Evolutionary conservation across 2,888 invertebrate species (phyloP), one percentile per base, ranked within the genome.

Genomic region (Tanypteryx hageni): DNA sequence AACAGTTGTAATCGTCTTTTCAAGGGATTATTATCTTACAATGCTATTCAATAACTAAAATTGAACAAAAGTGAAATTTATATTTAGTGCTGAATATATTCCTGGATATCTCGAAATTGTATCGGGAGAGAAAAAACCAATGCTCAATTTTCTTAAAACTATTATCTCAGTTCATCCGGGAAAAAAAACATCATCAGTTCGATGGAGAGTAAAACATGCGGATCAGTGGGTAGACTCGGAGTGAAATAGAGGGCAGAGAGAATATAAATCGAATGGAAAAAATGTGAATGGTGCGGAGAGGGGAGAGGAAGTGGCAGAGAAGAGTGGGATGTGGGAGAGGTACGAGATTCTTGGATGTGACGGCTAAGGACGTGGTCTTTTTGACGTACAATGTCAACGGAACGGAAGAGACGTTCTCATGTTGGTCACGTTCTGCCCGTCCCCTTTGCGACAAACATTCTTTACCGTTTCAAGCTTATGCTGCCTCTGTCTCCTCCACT

Each of bases 371-470:
- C 16, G 1, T 86, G 61, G 86, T 31, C 61, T 61, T 14, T 27
- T 31, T 61, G 59, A 64, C 59, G 44, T 27, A 10, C 16, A 16
- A 89, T 44, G 31, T 68, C 31, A 16, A 64, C 61, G 61, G 16
- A 11, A 86, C 59, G 64, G 61, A 14, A 64, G n/a, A 27, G 68
- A 86, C 13, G 89, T 89, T 44, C 56, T 27, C 44, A 89, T 89
- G 89, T 22, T 68, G 44, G 89, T 89, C 89, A 89, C 89, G 89
- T 89, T 64, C 13, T 44, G 16, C 27, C 31, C n/a, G 27, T 86
- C 86, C 31, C 89, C 56, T 11, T 18, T 27, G 76, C 16, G 89
- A 64, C 89, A 89, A 89, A 89, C 89, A 89, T 44, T 89, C 68
- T 64, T 89, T 14, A 18, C 44, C 44, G 89, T 64, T 76, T 64